Conservation (phyloP, 2,113 vertebrate genomes). For the Mionectes macconnelli region DNA sequence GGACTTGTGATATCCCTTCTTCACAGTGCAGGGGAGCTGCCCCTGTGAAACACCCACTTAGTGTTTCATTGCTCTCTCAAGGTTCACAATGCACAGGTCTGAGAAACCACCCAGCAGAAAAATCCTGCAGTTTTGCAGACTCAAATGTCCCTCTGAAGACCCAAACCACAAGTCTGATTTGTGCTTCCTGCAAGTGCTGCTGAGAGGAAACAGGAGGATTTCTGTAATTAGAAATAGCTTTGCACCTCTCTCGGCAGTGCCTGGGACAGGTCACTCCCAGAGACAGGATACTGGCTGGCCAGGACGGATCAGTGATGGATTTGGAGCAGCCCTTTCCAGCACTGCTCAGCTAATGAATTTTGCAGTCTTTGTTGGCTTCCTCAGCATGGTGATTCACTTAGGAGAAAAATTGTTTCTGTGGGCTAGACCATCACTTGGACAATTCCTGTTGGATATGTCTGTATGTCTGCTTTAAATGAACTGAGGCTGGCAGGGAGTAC, state of each 20-base stretch:
- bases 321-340: neutral
- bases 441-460: neutral
- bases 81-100: neutral
- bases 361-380: constrained; percentile 19
- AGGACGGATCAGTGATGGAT: neutral
- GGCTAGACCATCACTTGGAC: neutral
- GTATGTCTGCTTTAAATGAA: neutral
- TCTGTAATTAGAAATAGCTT: neutral
- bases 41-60: neutral
- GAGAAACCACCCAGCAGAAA: neutral
- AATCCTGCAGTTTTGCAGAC: neutral
- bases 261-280: neutral
- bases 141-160: neutral
- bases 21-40: neutral
- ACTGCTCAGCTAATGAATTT: constrained; percentile 32
- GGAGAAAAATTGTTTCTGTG: constrained; percentile 2
- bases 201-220: neutral
- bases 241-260: neutral
- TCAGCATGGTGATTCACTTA: neutral
- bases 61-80: neutral
- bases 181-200: neutral
- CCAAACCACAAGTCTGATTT: neutral
- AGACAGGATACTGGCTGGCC: constrained; percentile 16
- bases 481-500: neutral
- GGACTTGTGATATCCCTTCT: accelerated